Evolutionary conservation across 2,797 vertebrate genomes (phyloP), one percentile per base, ranked within the genome.

Genomic region (Karalla daura): DNA sequence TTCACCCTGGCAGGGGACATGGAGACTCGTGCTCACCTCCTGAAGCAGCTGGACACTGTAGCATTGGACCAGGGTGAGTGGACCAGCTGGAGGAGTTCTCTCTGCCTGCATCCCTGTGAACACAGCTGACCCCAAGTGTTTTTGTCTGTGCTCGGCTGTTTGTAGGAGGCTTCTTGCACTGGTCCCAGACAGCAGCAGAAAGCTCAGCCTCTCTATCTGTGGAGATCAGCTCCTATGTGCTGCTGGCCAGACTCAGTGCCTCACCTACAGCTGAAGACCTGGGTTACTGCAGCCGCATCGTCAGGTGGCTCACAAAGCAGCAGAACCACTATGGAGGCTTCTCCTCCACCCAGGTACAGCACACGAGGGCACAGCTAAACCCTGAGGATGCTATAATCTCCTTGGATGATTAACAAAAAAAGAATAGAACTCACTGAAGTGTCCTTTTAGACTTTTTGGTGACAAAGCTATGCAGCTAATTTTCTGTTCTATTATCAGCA

Each of bases 291-390:
- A 81, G 86, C 3, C 54, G 63, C n/a, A 82, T 95, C 18, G 88
- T 95, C 37, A 86, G 76, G 40, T 95, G 95, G 95, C 83, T 98
- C 51, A 67, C 91, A 36, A 78, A 80, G 7, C 92, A 95, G 46
- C 94, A 93, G 85, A 96, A 95, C 67, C 56, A 89, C 0, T 92
- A 91, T 0, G 95, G 96, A 2, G 95, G 94, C 30, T 96, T 96
- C 86, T 91, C 91, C n/a, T 96, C 95, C 49, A 96, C 93, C 47
- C 96, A 97, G 95, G 96, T 96, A 90, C 36, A 13, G 2, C 13
- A 21, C 1, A 12, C 14, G 7, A 45, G 0, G 2, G 1, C 2
- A 3, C 18, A 27, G 11, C 14, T 11, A 6, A 8, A 18, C n/a
- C 30, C 2, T 28, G 24, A 20, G 10, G n/a, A n/a, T n/a, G n/a